Percentiles rank a stretch among this genome's conserved stretches.
These are phyloP conservation scores for Atta cephalotes DNA, from an alignment of 1,140 invertebrate genomes.

Conservation along the genomic window DNA sequence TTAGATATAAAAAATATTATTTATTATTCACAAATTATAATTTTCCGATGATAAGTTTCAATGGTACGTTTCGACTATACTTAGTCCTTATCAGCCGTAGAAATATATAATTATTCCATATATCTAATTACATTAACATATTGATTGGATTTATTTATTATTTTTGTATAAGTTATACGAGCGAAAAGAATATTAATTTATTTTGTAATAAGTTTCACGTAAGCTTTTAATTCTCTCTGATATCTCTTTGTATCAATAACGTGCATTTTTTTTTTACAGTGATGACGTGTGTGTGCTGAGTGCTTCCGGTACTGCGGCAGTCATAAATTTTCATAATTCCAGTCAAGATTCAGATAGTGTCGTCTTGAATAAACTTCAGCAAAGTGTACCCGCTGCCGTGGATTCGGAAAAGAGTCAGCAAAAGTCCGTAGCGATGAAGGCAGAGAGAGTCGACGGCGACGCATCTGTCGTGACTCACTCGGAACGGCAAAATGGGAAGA, in stretches of 20 bases:
- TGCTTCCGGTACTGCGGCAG: conserved; percentile 96
- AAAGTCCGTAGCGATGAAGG: conserved; percentile 67
- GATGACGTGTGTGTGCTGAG: conserved; percentile 98
- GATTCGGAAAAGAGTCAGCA: conserved; percentile 79
- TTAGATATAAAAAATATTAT: too few species aligned
- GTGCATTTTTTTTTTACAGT: conserved; percentile 84
- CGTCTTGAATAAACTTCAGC: conserved; percentile 75
- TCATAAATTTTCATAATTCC: conserved; percentile 89
- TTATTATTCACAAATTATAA: too few species aligned
- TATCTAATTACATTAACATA: too few species aligned
- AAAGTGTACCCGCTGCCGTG: conserved; percentile 71
- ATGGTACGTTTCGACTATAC: too few species aligned
- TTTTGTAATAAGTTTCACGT: neutral
- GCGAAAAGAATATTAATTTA: too few species aligned
- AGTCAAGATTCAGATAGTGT: conserved; percentile 79
- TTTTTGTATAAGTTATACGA: too few species aligned
- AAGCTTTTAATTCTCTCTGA: neutral
- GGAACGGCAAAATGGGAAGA: conserved; percentile 54
- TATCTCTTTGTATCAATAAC: neutral
- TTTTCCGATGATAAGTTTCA: too few species aligned
- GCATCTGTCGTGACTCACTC: conserved; percentile 22
- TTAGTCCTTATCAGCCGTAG: too few species aligned
- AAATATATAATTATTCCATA: too few species aligned
- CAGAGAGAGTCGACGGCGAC: conserved; percentile 78
- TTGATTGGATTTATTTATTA: too few species aligned